Base-by-base conservation (phyloP, 2,113 vertebrate genomes). In the Dipodomys merriami region DNA sequence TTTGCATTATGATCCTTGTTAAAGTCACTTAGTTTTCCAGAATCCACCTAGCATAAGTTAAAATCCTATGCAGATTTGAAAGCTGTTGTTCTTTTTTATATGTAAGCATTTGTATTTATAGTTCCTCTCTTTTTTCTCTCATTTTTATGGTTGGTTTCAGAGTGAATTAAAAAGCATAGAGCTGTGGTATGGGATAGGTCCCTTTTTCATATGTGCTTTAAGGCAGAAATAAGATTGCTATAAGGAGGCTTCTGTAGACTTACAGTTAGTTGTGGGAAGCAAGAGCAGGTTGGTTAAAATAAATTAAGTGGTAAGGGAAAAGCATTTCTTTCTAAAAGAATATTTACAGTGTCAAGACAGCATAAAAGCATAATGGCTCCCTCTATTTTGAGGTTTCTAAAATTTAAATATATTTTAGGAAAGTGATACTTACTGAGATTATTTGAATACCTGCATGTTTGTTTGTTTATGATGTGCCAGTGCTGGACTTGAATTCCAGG, bases 331-430 rank as follows among this genome's bases (percentile, higher is more conserved):
- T 33, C 49, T 57, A 27, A 88, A 85, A 83, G 16, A 85, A 60
- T 35, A 44, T 73, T 86, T 78, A 60, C 44, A 60, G 67, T 30
- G 29, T 78, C 49, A 88, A 35, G 12, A 73, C 27, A 90, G 80
- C 72, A 83, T 49, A 82, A 94, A 82, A 53, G n/a, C n/a, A n/a
- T 49, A 81, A 6, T 76, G 46, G 33, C 44, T 49, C 39, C 23
- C 11, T 73, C 5, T 65, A 13, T 92, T 85, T 90, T 83, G 19
- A 86, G 64, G 29, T 92, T 93, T 95, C 80, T 96, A 89, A 95
- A 94, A 83, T 81, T 86, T 60, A 49, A 88, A 76, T 78, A 33
- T 86, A 23, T 0, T 68, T 25, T 87, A 64, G n/a, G 25, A 35
- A 92, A 76, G 11, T 33, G 69, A 35, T 83, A 2, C 25, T 93